Evolutionary conservation across 2,888 invertebrate species (phyloP).

Genomic region (Salpingus planirostris): DNA sequence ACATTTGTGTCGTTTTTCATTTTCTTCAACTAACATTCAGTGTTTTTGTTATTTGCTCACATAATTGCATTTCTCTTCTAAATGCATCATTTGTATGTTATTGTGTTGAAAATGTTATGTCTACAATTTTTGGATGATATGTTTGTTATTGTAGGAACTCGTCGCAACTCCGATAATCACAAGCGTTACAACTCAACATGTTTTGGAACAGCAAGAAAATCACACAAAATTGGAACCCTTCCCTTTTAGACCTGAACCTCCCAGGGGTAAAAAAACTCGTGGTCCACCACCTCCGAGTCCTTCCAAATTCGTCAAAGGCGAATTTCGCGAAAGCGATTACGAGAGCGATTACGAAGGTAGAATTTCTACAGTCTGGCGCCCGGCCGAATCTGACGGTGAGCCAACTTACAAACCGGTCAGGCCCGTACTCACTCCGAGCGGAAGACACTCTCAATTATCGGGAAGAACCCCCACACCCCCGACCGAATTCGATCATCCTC

Average conservation of each 20-base stretch:
- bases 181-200: conserved; percentile 38
- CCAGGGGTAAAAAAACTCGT: conserved; percentile 34
- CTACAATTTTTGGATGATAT: no score
- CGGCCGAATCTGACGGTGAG: conserved; percentile 46
- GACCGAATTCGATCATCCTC: conserved; percentile 49
- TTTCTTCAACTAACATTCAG: no score
- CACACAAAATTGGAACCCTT: conserved; percentile 41
- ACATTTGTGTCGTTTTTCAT: conserved; percentile 2
- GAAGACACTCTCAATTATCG: conserved; percentile 40
- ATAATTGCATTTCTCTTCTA: no score
- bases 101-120: conserved; percentile 3
- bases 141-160: conserved; percentile 51
- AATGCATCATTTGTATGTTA: no score
- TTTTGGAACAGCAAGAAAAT: conserved; percentile 32
- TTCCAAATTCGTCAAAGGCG: conserved; percentile 56
- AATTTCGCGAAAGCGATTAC: conserved; percentile 60
- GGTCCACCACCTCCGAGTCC: conserved; percentile 51
- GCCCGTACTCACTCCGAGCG: conserved; percentile 47
- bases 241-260: conserved; percentile 41
- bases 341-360: conserved; percentile 62
- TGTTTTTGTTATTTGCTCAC: no score
- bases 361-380: conserved; percentile 53
- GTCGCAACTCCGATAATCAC: conserved; percentile 45
- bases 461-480: conserved; percentile 49
- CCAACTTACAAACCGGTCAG: conserved; percentile 51